Conservation (phyloP, 2,113 vertebrate genomes). For the Diglossa brunneiventris region DNA sequence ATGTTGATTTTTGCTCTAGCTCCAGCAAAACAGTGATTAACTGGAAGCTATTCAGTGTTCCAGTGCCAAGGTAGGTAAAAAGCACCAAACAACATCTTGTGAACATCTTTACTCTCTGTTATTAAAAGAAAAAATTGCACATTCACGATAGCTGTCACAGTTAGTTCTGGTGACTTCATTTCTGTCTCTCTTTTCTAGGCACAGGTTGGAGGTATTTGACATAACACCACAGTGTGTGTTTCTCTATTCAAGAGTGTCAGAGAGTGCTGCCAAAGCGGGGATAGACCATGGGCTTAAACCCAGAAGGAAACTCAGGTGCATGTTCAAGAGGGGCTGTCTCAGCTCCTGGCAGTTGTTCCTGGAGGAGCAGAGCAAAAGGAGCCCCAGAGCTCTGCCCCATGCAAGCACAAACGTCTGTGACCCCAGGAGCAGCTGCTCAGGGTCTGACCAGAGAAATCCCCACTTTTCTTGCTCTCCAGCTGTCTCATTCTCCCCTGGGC, state of each 20-base stretch:
- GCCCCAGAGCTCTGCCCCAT: accelerated
- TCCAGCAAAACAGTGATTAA: background rate
- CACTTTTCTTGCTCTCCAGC: background rate
- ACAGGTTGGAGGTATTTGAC: background rate
- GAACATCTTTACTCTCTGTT: background rate
- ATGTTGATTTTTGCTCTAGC: background rate
- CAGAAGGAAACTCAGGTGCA: background rate
- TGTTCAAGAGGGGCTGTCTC: background rate
- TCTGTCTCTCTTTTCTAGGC: background rate
- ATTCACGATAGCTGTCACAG: background rate
- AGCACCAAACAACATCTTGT: background rate
- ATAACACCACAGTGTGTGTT: background rate
- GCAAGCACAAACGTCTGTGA: background rate
- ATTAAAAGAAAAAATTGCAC: background rate
- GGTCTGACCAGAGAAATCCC: background rate
- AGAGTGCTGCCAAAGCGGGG: background rate
- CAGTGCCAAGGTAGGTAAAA: background rate
- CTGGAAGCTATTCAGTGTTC: background rate
- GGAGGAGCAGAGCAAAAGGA: background rate
- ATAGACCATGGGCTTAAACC: background rate
- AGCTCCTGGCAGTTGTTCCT: background rate
- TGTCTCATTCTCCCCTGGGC: background rate
- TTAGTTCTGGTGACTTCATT: background rate
- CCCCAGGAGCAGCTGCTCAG: background rate
- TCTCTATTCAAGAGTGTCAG: background rate